A percentile compares a stretch with the other conserved stretches of the same genome.
Conservation (phyloP, 2,113 vertebrate species). For the Ailuropoda melanoleuca region DNA sequence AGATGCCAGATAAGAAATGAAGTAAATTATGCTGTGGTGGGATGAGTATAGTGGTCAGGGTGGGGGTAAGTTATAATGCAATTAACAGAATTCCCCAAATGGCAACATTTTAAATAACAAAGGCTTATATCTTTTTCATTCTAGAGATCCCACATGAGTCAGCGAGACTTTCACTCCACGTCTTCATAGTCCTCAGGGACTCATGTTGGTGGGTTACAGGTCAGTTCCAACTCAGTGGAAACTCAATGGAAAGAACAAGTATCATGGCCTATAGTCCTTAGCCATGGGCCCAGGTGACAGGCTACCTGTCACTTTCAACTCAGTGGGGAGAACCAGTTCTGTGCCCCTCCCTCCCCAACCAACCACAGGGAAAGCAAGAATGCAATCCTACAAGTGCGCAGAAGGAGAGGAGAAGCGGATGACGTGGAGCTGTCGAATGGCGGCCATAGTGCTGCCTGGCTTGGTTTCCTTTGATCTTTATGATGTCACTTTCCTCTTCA, state of each 20-base stretch:
- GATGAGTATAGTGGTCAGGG: background rate
- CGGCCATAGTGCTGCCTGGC: accelerated
- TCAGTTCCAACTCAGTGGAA: background rate
- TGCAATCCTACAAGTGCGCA: background rate
- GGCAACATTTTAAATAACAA: background rate
- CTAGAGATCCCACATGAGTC: background rate
- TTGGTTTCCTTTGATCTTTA: background rate
- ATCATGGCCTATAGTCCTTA: background rate
- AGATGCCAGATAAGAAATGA: background rate
- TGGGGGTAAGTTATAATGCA: background rate
- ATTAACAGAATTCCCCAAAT: background rate
- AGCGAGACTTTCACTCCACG: background rate
- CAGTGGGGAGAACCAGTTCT: background rate
- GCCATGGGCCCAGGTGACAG: background rate
- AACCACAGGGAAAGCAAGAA: background rate
- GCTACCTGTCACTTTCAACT: background rate
- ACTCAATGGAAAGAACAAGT: background rate
- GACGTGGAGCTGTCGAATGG: background rate
- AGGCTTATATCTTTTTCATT: background rate
- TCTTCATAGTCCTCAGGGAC: background rate
- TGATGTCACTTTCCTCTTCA: background rate
- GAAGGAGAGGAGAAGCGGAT: background rate
- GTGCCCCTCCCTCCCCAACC: no score
- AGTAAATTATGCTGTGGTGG: background rate
- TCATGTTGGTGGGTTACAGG: background rate